Conservation (phyloP, 1,140 invertebrate genomes). For the Drosophila equinoxialis region DNA sequence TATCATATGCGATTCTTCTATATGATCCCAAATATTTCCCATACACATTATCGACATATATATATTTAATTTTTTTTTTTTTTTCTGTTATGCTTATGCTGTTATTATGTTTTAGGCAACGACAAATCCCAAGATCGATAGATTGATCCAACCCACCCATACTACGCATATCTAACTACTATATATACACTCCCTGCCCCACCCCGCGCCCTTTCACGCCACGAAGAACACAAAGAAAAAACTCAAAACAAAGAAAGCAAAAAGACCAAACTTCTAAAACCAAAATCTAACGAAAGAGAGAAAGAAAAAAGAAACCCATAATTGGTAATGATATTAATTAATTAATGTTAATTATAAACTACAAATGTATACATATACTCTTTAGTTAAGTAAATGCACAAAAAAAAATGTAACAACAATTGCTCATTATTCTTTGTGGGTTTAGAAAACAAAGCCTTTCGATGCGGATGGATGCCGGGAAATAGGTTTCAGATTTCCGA, state of each 20-base stretch:
- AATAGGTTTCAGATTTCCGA: too few relatives aligned
- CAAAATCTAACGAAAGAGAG: slow-evolving; percentile 30
- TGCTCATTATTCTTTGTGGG: background rate
- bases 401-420: slow-evolving; percentile 49
- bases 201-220: background rate
- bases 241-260: slow-evolving; percentile 25
- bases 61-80: slow-evolving; percentile 22
- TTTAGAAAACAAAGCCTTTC: too few relatives aligned
- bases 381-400: slow-evolving; percentile 73
- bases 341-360: slow-evolving; percentile 63
- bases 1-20: slow-evolving; percentile 10
- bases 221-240: slow-evolving; percentile 8
- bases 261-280: slow-evolving; percentile 47
- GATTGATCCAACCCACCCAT: slow-evolving; percentile 1
- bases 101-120: slow-evolving; percentile 44
- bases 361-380: slow-evolving; percentile 64
- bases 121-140: background rate
- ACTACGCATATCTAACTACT: background rate
- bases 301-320: slow-evolving; percentile 36
- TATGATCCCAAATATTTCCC: slow-evolving; percentile 32
- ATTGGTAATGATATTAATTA: slow-evolving; percentile 76
- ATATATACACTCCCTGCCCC: slow-evolving; percentile 3
- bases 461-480: too few relatives aligned
- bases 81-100: slow-evolving; percentile 21
- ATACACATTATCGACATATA: background rate